Conservation (phyloP, 2,113 vertebrate genomes). For the Plectropomus leopardus region DNA sequence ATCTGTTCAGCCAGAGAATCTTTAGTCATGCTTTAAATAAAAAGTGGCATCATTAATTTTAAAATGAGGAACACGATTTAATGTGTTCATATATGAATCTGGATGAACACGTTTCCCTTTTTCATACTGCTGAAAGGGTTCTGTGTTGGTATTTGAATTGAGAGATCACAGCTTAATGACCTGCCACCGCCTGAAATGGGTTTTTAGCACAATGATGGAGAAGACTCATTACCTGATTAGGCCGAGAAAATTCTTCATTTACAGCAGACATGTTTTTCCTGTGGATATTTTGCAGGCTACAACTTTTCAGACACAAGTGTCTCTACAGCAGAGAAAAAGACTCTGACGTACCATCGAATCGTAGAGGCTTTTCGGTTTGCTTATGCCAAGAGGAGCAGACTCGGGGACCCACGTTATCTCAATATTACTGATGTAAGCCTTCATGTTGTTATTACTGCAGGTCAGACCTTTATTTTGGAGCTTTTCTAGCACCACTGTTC, state of each 20-base stretch:
- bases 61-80: slow-evolving; percentile 18
- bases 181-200: slow-evolving; percentile 14
- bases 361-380: slow-evolving; percentile 97
- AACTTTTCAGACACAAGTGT: slow-evolving; percentile 90
- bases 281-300: slow-evolving; percentile 86
- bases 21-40: slow-evolving; percentile 39
- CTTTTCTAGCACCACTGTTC: not conserved
- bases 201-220: slow-evolving; percentile 29
- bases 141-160: not conserved
- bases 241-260: slow-evolving; percentile 25
- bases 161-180: slow-evolving; percentile 26
- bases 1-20: slow-evolving; percentile 47
- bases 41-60: slow-evolving; percentile 34
- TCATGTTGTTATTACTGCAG: not conserved
- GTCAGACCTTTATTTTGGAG: not conserved
- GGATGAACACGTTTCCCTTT: not conserved
- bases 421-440: slow-evolving; percentile 89
- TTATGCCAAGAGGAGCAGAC: slow-evolving; percentile 93
- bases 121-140: slow-evolving; percentile 1
- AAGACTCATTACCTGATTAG: slow-evolving; percentile 23
- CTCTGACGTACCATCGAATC: slow-evolving; percentile 94
- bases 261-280: slow-evolving; percentile 31
- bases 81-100: slow-evolving; percentile 28
- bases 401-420: slow-evolving; percentile 94
- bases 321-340: slow-evolving; percentile 85